Conservation (phyloP, 2,113 vertebrate genomes). For the Syrrhaptes paradoxus region DNA sequence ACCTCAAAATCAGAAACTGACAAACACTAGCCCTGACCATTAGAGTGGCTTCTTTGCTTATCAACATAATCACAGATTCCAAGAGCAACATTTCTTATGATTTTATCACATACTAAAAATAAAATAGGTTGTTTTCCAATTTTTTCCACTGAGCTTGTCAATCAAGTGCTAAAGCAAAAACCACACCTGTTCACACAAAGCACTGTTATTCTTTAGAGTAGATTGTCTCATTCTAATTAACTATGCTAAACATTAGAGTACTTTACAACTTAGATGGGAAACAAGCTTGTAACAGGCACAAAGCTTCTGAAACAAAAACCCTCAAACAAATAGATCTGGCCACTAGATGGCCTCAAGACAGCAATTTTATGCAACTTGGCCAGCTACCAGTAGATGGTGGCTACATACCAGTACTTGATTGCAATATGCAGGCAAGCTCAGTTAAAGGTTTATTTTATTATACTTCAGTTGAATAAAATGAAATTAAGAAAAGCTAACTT, state of each 20-base stretch:
- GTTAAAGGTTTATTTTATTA: background rate
- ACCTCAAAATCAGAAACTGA: background rate
- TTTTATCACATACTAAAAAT: background rate
- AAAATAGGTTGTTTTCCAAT: background rate
- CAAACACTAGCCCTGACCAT: background rate
- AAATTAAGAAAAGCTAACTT: background rate
- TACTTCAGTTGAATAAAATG: background rate
- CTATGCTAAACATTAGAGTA: background rate
- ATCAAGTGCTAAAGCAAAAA: background rate
- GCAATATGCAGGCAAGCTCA: background rate
- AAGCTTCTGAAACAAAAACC: background rate
- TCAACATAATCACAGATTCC: background rate
- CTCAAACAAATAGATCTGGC: background rate
- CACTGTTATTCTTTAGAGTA: background rate
- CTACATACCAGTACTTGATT: background rate
- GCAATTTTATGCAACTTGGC: constrained; percentile 22
- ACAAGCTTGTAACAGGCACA: background rate
- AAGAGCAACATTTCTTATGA: background rate
- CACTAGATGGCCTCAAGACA: background rate
- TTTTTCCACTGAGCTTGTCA: background rate
- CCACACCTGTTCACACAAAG: accelerated
- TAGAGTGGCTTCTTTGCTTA: background rate
- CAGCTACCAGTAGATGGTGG: constrained; percentile 73
- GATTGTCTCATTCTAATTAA: background rate
- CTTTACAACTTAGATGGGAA: background rate